A percentile compares a stretch with the other conserved stretches of the same genome.
Conservation (phyloP, 2,888 invertebrate species). For the Timema cristinae region DNA sequence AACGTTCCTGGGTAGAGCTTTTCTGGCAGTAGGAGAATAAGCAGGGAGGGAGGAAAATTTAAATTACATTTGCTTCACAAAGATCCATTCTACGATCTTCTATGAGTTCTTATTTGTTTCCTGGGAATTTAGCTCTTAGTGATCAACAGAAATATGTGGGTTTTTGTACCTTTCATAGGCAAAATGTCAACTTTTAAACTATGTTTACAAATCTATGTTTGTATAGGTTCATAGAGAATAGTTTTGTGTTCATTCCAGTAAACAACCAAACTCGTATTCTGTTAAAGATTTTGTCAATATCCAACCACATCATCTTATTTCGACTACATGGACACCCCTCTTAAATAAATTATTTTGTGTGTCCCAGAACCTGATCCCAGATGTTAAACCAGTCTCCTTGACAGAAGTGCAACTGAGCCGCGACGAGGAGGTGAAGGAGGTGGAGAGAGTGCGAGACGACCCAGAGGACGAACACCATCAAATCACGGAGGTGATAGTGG, state of each 20-base stretch:
- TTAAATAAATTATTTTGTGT: conserved; percentile 8
- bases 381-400: conserved; percentile 47
- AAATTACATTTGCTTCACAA: too few species aligned
- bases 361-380: conserved; percentile 46
- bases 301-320: neutral
- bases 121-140: too few species aligned
- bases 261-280: neutral
- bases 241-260: neutral
- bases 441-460: conserved; percentile 38
- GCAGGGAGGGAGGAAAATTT: too few species aligned
- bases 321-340: neutral
- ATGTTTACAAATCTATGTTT: too few species aligned
- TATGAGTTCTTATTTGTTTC: too few species aligned
- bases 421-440: conserved; percentile 46
- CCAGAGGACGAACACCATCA: conserved; percentile 32
- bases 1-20: too few species aligned
- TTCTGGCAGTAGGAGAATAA: too few species aligned
- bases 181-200: too few species aligned
- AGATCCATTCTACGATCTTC: too few species aligned
- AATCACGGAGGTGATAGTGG: conserved; percentile 25
- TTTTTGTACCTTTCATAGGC: too few species aligned
- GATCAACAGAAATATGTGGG: too few species aligned
- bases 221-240: too few species aligned
- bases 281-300: neutral
- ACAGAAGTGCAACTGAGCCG: conserved; percentile 46